Conservation (phyloP, 2,797 vertebrate genomes). For the Kryptopterus vitreolus region DNA sequence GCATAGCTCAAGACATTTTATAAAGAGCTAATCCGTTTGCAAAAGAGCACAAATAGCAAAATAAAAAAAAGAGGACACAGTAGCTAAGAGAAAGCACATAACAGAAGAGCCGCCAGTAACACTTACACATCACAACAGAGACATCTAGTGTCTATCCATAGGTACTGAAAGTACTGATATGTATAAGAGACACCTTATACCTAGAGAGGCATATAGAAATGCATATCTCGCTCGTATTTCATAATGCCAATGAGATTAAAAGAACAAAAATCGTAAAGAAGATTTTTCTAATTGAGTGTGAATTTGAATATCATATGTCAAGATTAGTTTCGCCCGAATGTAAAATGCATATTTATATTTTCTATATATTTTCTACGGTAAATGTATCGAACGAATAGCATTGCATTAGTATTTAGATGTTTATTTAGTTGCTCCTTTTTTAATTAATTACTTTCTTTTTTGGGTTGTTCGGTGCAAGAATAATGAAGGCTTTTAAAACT, state of each 20-base stretch:
- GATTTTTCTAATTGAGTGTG: neutral
- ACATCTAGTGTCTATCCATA: conserved; percentile 55
- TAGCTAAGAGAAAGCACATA: conserved; percentile 12
- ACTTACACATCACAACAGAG: conserved; percentile 57
- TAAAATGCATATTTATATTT: neutral
- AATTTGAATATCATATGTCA: neutral
- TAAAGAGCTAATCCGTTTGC: conserved; percentile 17
- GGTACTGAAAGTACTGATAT: conserved; percentile 12
- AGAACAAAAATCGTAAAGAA: neutral
- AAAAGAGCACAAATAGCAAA: conserved; percentile 5
- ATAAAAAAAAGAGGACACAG: conserved; percentile 18
- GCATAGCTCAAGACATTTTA: conserved; percentile 32
- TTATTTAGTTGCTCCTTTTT: conserved; percentile 42
- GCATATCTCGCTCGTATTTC: neutral
- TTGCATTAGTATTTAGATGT: conserved; percentile 9
- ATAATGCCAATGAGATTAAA: neutral
- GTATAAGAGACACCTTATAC: neutral
- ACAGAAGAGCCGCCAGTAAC: conserved; percentile 13
- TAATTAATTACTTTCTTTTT: conserved; percentile 33
- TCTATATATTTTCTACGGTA: neutral
- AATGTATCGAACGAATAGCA: neutral
- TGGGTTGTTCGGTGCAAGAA: conserved; percentile 18
- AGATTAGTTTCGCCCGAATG: neutral
- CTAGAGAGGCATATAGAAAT: too few relatives aligned
- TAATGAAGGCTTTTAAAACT: conserved; percentile 66